phyloP scores from a whole-genome alignment of 1,140 invertebrate genomes.

The Trichomalopsis sarcophagae region DNA sequence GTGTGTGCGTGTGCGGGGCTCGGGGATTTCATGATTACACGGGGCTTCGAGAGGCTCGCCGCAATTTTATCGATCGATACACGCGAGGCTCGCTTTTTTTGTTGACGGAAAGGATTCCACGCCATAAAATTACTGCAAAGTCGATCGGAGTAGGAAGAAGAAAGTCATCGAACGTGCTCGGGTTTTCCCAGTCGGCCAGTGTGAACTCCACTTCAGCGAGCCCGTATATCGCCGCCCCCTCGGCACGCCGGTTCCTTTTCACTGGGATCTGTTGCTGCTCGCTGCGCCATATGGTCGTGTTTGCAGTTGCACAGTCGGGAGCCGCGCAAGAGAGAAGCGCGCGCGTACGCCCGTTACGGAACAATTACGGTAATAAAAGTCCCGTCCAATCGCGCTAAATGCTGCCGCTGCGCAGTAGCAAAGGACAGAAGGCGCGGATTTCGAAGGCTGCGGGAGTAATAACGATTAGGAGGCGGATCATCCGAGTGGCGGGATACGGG shows the following conservation, averaged over 20 bases:
- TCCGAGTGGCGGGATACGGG: not conserved
- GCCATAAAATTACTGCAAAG: too few species aligned
- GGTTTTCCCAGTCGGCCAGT: not conserved
- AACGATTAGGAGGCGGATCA: constrained; percentile 23
- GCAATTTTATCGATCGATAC: too few species aligned
- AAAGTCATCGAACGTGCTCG: not conserved
- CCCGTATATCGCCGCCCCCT: not conserved
- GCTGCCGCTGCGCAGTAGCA: not conserved
- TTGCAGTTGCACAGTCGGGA: constrained; percentile 54
- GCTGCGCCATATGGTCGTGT: constrained; percentile 63
- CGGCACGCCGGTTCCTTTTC: not conserved
- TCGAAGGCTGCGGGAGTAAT: not conserved
- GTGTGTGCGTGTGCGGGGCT: constrained; percentile 24
- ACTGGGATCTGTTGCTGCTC: not conserved
- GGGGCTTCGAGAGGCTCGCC: constrained; percentile 28
- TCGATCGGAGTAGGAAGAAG: too few species aligned
- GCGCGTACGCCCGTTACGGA: constrained; percentile 60
- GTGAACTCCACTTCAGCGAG: constrained; percentile 14
- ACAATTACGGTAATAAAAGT: constrained; percentile 68
- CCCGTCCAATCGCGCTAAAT: constrained; percentile 56
- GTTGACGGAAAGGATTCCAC: too few species aligned
- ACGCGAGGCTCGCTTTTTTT: too few species aligned
- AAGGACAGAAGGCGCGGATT: constrained; percentile 40
- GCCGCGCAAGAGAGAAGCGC: constrained; percentile 23
- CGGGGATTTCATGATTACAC: constrained; percentile 73